These are phyloP conservation scores for Chymomyza amoena DNA, from an alignment of 2,888 invertebrate species.

Conservation along the genomic window DNA sequence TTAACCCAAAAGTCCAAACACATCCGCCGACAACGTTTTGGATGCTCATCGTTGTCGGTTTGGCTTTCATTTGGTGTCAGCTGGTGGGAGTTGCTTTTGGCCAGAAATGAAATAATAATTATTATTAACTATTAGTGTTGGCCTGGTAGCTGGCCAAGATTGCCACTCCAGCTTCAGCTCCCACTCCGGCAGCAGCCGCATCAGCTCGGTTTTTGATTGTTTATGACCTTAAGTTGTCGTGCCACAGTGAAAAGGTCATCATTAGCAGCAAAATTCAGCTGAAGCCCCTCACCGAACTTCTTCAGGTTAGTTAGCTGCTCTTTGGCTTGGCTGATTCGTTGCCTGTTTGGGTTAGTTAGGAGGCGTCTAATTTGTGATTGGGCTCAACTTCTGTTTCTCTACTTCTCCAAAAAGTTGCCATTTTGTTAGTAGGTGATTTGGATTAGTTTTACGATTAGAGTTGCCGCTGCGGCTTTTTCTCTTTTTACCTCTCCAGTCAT, in stretches of 20 bases:
- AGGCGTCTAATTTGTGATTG: conserved; percentile 66
- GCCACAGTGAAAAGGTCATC: conserved; percentile 75
- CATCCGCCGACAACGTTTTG: conserved; percentile 20
- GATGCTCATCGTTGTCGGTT: conserved; percentile 34
- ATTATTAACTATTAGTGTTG: conserved; percentile 73
- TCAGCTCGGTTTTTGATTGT: conserved; percentile 67
- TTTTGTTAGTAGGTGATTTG: conserved; percentile 26
- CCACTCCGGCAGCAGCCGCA: conserved; percentile 1
- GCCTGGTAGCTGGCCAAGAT: conserved; percentile 48
- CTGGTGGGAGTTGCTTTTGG: conserved; percentile 69
- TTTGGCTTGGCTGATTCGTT: conserved; percentile 32
- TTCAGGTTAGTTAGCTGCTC: conserved; percentile 42
- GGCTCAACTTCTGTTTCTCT: conserved; percentile 63
- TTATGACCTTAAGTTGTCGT: conserved; percentile 77
- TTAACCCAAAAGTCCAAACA: not conserved
- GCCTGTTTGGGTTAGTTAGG: conserved; percentile 33
- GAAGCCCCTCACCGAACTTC: not conserved
- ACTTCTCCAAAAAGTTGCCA: conserved; percentile 15
- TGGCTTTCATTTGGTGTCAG: conserved; percentile 71
- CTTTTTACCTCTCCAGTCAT: conserved; percentile 18
- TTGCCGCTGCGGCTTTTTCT: conserved; percentile 47
- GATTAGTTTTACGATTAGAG: not conserved
- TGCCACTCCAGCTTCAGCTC: not conserved
- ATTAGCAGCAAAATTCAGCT: conserved; percentile 41
- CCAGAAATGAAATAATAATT: conserved; percentile 75